Evolutionary conservation across 2,797 vertebrate species (phyloP), one percentile per base, ranked within the genome.

Genomic region (Sebastes hubbsi): DNA sequence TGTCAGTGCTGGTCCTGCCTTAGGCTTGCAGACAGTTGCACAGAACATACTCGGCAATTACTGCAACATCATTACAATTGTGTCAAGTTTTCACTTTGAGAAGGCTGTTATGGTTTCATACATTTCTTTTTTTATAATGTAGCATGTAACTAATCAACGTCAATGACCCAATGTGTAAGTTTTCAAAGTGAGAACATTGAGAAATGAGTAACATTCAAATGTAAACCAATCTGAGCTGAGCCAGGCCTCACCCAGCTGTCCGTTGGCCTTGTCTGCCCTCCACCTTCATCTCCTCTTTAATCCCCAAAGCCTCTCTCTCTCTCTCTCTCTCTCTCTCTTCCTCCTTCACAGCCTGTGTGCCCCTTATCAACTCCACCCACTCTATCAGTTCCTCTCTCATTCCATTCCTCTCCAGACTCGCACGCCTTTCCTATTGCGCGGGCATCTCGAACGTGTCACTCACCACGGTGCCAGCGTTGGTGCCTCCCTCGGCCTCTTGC

Each of bases 391-490:
- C 56, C 82, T 83, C 82, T 72, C 75, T 77, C 72, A 80, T 75
- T 83, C 71, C 78, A 78, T 66, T 56, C 70, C 85, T 76, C 81
- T 74, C 65, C 80, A 75, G 46, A 36, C 80, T 78, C 60, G 10
- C 87, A 82, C 85, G 70, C 75, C 65, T 79, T 81, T 22, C 75
- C 59, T 11, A 38, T 64, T 69, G 80, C 46, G 60, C 66, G 66
- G 81, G 84, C 29, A 74, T 84, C 81, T 88, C 25, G 61, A 78
- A 84, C 73, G 77, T 46, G 84, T 87, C 89, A 91, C 94, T 94
- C 87, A 95, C 94, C 91, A 72, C 34, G 69, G 73, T 55, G 80
- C 73, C 75, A 12, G 73, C 12, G 80, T 72, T 76, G 4, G 46
- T 66, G 79, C 79, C 88, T 73, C 66, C 84, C 58, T 81, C 85